Base-by-base conservation (phyloP, 2,888 invertebrate genomes). In the Cerastis leucographa region DNA sequence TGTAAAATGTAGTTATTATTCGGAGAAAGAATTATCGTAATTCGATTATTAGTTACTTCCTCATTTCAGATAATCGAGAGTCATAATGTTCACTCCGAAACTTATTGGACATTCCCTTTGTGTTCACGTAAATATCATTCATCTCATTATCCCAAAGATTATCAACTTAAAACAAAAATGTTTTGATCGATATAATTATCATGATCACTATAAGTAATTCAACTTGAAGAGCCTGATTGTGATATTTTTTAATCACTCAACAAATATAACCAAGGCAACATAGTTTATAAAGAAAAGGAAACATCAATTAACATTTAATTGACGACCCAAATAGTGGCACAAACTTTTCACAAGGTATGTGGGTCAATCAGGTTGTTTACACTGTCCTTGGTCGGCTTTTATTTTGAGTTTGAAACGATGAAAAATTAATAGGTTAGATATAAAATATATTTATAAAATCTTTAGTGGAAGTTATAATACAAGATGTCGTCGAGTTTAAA, bases 271-370 rank as follows among this genome's bases (percentile, higher is more conserved):
- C 2, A 42, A 12, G 29, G 12, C 35, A 64, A 7, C 17, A 35
- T 44, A 29, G 19, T 61, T 54, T 61, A 22, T 19, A 46, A 65
- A 69, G 59, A 66, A 70, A 66, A 76, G 5, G 29, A 80, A 76
- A n/a, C 59, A 42, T 29, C 44, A 61, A 76, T 70, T 75, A 66
- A 54, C 12, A 29, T 54, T 61, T 54, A 70, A 76, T 65, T 40
- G 51, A 66, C 35, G 65, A 81, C 64, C 59, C 7, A 49, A 61
- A 81, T 80, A 70, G 59, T 82, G 40, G 14, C 46, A 29, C 65
- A 70, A 76, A 82, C n/a, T 80, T 80, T 70, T 44, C 66, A 69
- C 69, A 14, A 81, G 54, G 42, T 81, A 80, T 70, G 61, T 82
- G 66, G 76, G 82, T 80, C 82, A 80, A 66, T 76, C 59, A 56